These are phyloP conservation scores for Apodemia zela DNA, from an alignment of 2,888 invertebrate genomes.

Conservation along the genomic window DNA sequence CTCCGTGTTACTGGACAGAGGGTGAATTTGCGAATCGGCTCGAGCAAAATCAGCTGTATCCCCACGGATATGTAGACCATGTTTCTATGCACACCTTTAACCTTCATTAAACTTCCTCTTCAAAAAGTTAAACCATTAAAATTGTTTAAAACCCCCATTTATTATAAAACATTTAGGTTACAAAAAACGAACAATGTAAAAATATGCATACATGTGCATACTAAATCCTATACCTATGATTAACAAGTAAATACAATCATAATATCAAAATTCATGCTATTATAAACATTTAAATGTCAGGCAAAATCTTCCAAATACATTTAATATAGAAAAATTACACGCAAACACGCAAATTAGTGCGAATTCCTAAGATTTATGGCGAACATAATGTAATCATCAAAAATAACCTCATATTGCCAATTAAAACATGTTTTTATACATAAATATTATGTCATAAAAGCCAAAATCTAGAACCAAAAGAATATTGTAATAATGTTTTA, in stretches of 20 bases:
- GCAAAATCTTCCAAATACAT: slow-evolving; percentile 15
- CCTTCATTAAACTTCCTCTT: background rate
- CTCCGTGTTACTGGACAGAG: slow-evolving; percentile 56
- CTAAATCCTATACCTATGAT: background rate
- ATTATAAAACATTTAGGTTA: background rate
- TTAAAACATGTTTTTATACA: slow-evolving; percentile 24
- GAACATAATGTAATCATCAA: slow-evolving; percentile 5
- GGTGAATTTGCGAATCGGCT: slow-evolving; percentile 25
- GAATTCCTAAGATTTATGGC: slow-evolving; percentile 10
- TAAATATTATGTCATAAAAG: slow-evolving; percentile 16
- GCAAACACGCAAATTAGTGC: slow-evolving; percentile 20
- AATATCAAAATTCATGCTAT: slow-evolving; percentile 16
- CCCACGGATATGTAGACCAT: slow-evolving; percentile 1
- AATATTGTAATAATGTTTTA: background rate
- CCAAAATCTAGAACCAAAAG: background rate
- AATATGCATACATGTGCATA: background rate
- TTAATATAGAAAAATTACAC: slow-evolving; percentile 10
- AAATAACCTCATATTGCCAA: slow-evolving; percentile 23
- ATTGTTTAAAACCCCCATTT: background rate
- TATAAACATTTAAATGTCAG: slow-evolving; percentile 15
- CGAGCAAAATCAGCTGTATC: slow-evolving; percentile 10
- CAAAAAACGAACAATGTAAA: background rate
- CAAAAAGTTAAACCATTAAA: background rate
- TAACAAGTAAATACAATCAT: background rate
- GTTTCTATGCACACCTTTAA: slow-evolving; percentile 1